phyloP scores from a whole-genome alignment of 2,888 invertebrate species.

The Phymatocera aterrima region DNA sequence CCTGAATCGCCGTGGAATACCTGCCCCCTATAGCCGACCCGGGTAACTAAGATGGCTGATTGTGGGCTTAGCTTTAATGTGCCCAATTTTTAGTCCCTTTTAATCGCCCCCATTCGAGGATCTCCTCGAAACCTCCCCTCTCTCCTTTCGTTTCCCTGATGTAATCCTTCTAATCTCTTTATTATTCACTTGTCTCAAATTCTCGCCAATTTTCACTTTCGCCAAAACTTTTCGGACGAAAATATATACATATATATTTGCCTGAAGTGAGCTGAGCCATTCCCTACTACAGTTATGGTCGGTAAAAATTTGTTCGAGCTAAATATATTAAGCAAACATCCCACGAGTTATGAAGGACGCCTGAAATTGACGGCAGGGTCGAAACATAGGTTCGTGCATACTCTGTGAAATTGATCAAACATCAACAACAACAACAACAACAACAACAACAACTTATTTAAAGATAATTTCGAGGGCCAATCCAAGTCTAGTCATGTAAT shows the following conservation, averaged over 20 bases:
- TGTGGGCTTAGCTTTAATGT: conserved; percentile 45
- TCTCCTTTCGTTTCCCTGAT: conserved; percentile 14
- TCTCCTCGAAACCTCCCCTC: conserved; percentile 5
- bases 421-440: too few species aligned
- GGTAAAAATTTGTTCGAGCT: neutral
- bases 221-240: neutral
- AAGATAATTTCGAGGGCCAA: neutral
- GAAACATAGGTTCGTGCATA: conserved; percentile 29
- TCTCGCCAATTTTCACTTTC: conserved; percentile 37
- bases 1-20: conserved; percentile 21
- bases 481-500: neutral
- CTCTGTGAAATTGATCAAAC: conserved; percentile 32
- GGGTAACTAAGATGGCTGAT: conserved; percentile 44
- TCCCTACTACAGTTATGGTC: neutral
- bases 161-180: conserved; percentile 45
- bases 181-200: conserved; percentile 41
- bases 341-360: neutral
- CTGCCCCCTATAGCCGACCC: conserved; percentile 39
- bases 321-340: neutral
- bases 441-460: conserved; percentile 36
- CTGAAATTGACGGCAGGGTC: neutral
- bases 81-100: conserved; percentile 46
- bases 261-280: neutral
- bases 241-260: neutral
- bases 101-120: conserved; percentile 42